Conservation (phyloP, 2,113 vertebrate species). For the Pipa parva region DNA sequence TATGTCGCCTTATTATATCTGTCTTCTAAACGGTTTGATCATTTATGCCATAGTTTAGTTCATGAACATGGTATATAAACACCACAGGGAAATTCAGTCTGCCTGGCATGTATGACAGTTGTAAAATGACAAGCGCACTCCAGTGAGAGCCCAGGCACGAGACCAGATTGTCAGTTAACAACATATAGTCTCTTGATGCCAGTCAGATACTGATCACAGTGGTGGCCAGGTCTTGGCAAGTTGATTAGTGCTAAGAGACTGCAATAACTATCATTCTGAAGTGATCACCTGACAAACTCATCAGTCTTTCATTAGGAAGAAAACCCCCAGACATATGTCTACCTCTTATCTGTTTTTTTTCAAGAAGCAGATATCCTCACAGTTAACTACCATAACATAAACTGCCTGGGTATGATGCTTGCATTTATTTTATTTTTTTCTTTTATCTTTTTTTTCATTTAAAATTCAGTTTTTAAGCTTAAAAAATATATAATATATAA, state of each 20-base stretch:
- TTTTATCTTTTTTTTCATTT: not conserved
- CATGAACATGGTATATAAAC: not conserved
- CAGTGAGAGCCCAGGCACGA: not conserved
- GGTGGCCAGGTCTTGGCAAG: not conserved
- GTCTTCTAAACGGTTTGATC: not conserved
- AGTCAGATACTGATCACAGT: not conserved
- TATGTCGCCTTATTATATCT: not conserved
- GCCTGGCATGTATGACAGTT: not conserved
- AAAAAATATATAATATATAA: too few species aligned
- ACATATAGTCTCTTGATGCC: not conserved
- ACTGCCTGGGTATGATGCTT: too few species aligned
- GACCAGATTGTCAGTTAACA: not conserved
- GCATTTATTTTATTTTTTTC: too few species aligned
- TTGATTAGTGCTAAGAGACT: too few species aligned
- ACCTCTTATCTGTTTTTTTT: too few species aligned
- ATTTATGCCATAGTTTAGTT: not conserved
- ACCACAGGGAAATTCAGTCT: not conserved
- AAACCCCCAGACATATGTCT: too few species aligned
- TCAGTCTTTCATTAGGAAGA: too few species aligned
- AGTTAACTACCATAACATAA: too few species aligned
- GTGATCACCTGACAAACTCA: too few species aligned
- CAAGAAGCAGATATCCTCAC: too few species aligned
- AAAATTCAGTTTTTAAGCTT: not conserved
- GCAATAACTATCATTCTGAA: not conserved
- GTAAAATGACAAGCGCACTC: not conserved